Evolutionary conservation across 1,140 invertebrate species (phyloP), one percentile per base, ranked within the genome.

Genomic region (Penaeus japonicus): DNA sequence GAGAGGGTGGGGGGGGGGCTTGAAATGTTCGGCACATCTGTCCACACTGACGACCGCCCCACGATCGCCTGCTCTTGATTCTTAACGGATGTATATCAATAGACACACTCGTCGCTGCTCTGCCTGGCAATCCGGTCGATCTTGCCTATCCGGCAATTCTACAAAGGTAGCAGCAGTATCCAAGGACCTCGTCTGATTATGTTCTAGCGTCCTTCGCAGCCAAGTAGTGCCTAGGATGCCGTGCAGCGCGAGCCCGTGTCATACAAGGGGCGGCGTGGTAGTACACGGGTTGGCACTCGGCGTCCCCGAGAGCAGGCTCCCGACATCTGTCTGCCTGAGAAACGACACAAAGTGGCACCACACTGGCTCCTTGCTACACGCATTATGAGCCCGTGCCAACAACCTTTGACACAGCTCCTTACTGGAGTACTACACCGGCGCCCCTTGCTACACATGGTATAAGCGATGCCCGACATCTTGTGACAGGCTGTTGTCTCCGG

Each of bases 341-440:
- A 70, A 24, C 62, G 30, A 39, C 82, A 32, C 35, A 54, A 85
- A 73, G 53, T 55, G 77, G 84, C n/a, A 57, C 57, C 73, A 85
- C 22, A 32, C 32, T 32, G 54, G 32, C 77, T 35, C 75, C 85
- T 79, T 86, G 85, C 85, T 79, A n/a, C 75, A 79, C 77, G 79
- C 85, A n/a, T 35, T 79, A 73, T 86, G 80, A 80, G 85, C 85
- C 54, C 32, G 32, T 35, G 32, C 27, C 55, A 77, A 86, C 85
- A 84, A 55, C 54, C 65, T 39, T 70, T 59, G 54, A 73, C 82
- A 79, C 55, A 55, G n/a, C 54, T 55, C 75, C 47, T 59, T 35
- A 86, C 85, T 80, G 65, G 47, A 86, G 85, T 65, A 55, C 53
- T 86, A 86, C 85, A 86, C n/a, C 70, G n/a, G 54, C 57, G 77